These are phyloP conservation scores for Eidolon dupreanum DNA, from an alignment of 2,797 vertebrate species.

Conservation along the genomic window DNA sequence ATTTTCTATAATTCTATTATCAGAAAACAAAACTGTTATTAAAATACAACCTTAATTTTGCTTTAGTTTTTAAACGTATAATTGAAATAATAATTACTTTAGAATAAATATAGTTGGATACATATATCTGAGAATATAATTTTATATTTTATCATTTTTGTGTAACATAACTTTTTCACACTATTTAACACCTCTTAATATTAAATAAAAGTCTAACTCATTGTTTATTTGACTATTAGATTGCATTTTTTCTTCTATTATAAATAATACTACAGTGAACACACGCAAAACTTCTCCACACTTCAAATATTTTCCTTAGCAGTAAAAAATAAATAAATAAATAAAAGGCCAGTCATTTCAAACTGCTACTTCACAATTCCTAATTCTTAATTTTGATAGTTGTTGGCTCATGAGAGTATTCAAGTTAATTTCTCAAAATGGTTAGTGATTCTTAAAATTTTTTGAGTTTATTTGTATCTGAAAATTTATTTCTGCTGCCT, in stretches of 20 bases:
- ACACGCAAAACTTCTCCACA: neutral
- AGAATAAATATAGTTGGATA: neutral
- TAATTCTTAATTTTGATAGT: neutral
- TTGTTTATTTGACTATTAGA: neutral
- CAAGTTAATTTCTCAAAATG: neutral
- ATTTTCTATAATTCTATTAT: neutral
- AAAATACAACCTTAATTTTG: neutral
- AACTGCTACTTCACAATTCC: neutral
- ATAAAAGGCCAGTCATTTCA: neutral
- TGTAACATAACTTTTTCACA: neutral
- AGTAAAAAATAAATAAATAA: neutral
- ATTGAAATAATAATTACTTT: conserved; percentile 42
- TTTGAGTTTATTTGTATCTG: neutral
- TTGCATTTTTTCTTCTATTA: neutral
- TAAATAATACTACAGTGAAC: neutral
- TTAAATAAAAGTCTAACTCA: neutral
- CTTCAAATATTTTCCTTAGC: neutral
- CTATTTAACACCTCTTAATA: neutral
- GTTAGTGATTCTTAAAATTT: neutral
- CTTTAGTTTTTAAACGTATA: neutral
- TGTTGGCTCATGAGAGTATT: neutral
- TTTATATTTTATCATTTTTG: conserved; percentile 1
- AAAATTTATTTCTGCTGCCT: neutral
- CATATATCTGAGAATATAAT: neutral
- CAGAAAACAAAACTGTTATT: neutral